A percentile compares a stretch with the other conserved stretches of the same genome.
phyloP scores from a whole-genome alignment of 2,113 vertebrate genomes.

The Siniperca chuatsi region DNA sequence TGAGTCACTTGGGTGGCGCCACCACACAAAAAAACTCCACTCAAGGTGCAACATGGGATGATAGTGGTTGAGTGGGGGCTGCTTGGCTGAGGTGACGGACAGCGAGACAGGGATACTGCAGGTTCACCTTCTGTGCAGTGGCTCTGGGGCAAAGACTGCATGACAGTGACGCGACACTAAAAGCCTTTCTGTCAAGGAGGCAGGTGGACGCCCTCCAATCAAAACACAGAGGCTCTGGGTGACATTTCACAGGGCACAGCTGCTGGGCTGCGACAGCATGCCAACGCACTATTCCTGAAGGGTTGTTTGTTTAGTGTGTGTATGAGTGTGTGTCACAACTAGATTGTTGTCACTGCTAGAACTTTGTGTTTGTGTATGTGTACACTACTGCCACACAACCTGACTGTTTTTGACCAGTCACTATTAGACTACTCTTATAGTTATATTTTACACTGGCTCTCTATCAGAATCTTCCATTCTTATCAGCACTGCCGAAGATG shows the following conservation, averaged over 20 bases:
- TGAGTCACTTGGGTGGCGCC: conserved; percentile 79
- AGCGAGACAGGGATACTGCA: conserved; percentile 63
- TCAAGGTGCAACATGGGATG: conserved; percentile 62
- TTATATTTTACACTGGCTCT: conserved; percentile 54
- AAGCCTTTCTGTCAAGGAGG: conserved; percentile 80
- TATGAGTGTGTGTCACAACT: conserved; percentile 51
- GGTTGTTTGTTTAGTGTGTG: conserved; percentile 79
- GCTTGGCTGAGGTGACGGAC: conserved; percentile 73
- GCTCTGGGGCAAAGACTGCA: conserved; percentile 76
- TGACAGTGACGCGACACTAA: conserved; percentile 86
- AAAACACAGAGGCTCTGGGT: conserved; percentile 75
- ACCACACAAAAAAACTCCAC: conserved; percentile 50
- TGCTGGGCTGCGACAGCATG: conserved; percentile 81
- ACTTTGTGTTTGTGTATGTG: not conserved
- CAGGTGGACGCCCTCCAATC: conserved; percentile 81
- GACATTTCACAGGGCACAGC: conserved; percentile 86
- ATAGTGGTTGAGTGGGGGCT: conserved; percentile 31
- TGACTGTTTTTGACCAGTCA: conserved; percentile 52
- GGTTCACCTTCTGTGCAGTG: conserved; percentile 80
- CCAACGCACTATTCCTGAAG: conserved; percentile 83
- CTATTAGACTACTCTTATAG: conserved; percentile 51
- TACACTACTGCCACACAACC: conserved; percentile 4
- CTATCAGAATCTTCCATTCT: conserved; percentile 13
- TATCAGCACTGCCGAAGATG: conserved; percentile 11
- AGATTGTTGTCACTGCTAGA: conserved; percentile 44